Evolutionary conservation across 1,140 invertebrate species (phyloP), one percentile per base, ranked within the genome.

Genomic region (Drosophila guanche): DNA sequence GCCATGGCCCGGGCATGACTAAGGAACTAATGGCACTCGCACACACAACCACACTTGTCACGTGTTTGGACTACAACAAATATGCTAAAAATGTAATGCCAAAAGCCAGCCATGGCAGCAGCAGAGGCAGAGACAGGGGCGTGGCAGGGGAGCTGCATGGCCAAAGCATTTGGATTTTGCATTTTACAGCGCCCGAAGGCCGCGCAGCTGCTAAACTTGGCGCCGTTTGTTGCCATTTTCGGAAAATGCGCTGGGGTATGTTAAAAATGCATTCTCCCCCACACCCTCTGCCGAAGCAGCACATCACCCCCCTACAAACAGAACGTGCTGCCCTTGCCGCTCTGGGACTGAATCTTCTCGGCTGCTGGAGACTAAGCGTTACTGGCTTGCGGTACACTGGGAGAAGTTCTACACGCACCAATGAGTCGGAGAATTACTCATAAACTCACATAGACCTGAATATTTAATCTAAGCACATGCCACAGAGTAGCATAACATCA

Each of bases 41-140:
- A 57, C 51, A 56, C 33, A 56, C 52, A 60, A 22, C 45, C 51
- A 60, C 65, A 68, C 58, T 74, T 67, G 78, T 81, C 81, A 88
- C 83, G 74, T 81, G 81, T 86, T 86, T 88, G 69, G 81, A 81
- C 81, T 86, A 73, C 81, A 86, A 86, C 81, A 86, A 86, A 86
- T 85, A 86, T 86, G 73, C 81, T 77, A 81, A 86, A 86, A 88
- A 86, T 88, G 83, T 88, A 76, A 88, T 81, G 81, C 83, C 81
- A 85, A 85, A 86, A 86, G 67, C 60, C 74, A 58, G 12, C 59
- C 41, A 78, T 43, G 48, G 53, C 14, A 40, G 29, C 40, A 41
- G 37, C 52, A 47, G 20, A 5, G 56, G 40, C 20, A 43, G 40
- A 16, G 25, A 37, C 8, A 33, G 6, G 7, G 29, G 29, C 29